Base-by-base conservation (phyloP, 2,888 invertebrate genomes). In the Spilarctia lutea region DNA sequence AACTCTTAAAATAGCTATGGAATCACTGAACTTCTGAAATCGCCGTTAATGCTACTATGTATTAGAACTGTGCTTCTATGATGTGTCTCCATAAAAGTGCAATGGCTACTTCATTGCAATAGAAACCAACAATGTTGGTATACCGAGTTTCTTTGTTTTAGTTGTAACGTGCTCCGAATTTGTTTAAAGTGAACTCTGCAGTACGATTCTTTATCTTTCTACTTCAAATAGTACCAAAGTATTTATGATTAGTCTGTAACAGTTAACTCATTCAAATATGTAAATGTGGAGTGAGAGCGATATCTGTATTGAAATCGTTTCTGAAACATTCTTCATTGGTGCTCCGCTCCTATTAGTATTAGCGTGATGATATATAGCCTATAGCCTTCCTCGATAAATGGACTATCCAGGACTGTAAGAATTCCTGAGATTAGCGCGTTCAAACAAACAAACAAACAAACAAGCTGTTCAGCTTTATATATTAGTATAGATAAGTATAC, bases 131-230 rank as follows among this genome's bases (percentile, higher is more conserved):
- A 42, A 35, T 24, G 66, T 66, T 42, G 24, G 66, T 66, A 39
- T 13, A 66, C 27, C 3, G 39, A 48, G 42, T 42, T 68, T 68
- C 68, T 68, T 48, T 68, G 11, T 48, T 68, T 68, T 30, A 48
- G n/a, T 68, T 68, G 30, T 30, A 68, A 45, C 68, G 68, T 48
- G 68, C 20, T 42, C 30, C 18, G 42, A 48, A 68, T 68, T 45
- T 11, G 16, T n/a, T n/a, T 42, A 42, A 3, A 30, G 2, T 18
- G 7, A 63, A 16, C 30, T 63, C 30, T 30, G 18, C 30, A 30
- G 18, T 63, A 63, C 7, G 30, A 30, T 18, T 30, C 1, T 2
- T 30, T 30, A 63, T 30, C 16, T 13, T 60, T 60, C 4, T 27
- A 27, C 4, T 27, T 60, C 4, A 60, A 27, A 27, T 6, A 60